Evolutionary conservation across 1,140 invertebrate genomes (phyloP), one percentile per base, ranked within the genome.

Genomic region (Neodiprion fabricii): DNA sequence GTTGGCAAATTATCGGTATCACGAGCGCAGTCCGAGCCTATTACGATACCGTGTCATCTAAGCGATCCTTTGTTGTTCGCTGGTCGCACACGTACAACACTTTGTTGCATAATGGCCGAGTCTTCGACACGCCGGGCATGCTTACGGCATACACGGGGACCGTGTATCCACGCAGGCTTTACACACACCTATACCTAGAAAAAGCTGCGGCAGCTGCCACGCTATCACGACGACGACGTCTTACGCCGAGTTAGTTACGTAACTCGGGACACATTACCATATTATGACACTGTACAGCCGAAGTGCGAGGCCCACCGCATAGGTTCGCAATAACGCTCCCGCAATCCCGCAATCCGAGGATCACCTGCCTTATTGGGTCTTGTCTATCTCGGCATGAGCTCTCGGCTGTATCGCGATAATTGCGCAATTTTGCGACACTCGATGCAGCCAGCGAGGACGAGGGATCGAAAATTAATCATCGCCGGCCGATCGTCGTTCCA

Each of bases 181-280:
- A 21, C 1, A 21, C 17, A 17, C n/a, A 61, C 7, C 11, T 61
- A 61, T 9, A 61, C n/a, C 11, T 61, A 61, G 53, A 61, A 14
- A 53, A 61, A 14, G n/a, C 53, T 61, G 53, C n/a, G 53, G 53
- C 53, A 61, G 53, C 53, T 61, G 53, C 28, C 28, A 40, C 28
- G 28, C 53, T 61, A 61, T 61, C 53, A 17, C 53, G 53, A 61
- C 53, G 53, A 17, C 53, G 8, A 61, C 53, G 53, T 61, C 53
- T 61, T 61, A 61, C n/a, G 53, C n/a, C 53, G 53, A 17, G 11
- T 61, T 61, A 17, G 11, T 61, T 61, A 61, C 53, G 53, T 61
- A 61, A 61, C 53, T 17, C 11, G 53, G 53, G n/a, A 61, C 53
- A 61, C 53, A 61, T 61, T 61, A 61, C 53, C 53, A 61, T 61